Percentiles rank a stretch among this genome's conserved stretches.
phyloP scores from a whole-genome alignment of 2,888 invertebrate genomes.

The Drosophila macrospina region DNA sequence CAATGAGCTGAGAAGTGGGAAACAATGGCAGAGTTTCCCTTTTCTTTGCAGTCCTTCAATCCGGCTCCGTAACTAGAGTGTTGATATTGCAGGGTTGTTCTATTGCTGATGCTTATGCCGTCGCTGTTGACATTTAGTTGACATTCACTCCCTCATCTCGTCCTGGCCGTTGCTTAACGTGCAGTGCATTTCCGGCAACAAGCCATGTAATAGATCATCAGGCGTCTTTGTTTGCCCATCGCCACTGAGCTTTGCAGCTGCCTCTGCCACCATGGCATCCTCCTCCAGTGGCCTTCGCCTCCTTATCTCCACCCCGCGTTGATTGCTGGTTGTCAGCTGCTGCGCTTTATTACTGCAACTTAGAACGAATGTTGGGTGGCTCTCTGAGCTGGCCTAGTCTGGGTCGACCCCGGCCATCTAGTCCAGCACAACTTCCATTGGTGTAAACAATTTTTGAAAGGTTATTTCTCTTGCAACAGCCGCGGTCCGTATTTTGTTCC shows the following conservation, averaged over 20 bases:
- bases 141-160: conserved; percentile 49
- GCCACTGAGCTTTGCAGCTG: conserved; percentile 51
- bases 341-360: conserved; percentile 70
- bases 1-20: conserved; percentile 7
- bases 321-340: conserved; percentile 73
- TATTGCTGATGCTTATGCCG: conserved; percentile 53
- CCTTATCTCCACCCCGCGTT: conserved; percentile 28
- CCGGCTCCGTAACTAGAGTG: conserved; percentile 10
- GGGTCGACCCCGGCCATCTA: not conserved
- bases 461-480: conserved; percentile 71
- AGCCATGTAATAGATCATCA: conserved; percentile 74
- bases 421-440: conserved; percentile 28
- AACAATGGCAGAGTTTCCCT: conserved; percentile 40
- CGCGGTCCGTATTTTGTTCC: conserved; percentile 65
- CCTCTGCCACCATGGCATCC: conserved; percentile 19
- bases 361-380: conserved; percentile 35
- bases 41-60: conserved; percentile 32
- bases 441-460: conserved; percentile 77
- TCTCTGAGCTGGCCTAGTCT: not conserved
- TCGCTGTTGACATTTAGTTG: conserved; percentile 77
- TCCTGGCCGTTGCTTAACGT: not conserved
- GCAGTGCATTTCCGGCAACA: conserved; percentile 65
- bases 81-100: conserved; percentile 26
- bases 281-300: conserved; percentile 3
- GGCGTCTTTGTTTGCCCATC: conserved; percentile 74